These are phyloP conservation scores for Chelidonichthys spinosus DNA, from an alignment of 2,797 vertebrate genomes.

Conservation along the genomic window DNA sequence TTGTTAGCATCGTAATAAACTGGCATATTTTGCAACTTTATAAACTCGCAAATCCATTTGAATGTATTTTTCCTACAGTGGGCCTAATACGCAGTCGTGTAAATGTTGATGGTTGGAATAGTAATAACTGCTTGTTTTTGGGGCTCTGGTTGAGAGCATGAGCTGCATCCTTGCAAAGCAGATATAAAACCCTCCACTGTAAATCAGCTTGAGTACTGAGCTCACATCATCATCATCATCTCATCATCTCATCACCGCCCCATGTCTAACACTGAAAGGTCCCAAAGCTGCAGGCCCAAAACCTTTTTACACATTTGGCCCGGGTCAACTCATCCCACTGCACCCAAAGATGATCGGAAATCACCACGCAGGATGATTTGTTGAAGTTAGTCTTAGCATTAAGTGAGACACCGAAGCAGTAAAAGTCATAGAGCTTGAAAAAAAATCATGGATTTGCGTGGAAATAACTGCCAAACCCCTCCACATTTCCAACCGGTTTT, in stretches of 20 bases:
- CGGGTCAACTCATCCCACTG: background rate
- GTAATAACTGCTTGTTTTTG: background rate
- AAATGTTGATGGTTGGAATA: background rate
- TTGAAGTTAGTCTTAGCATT: conserved; percentile 18
- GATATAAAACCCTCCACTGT: conserved; percentile 19
- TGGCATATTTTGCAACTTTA: too few relatives aligned
- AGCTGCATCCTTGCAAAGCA: conserved; percentile 6
- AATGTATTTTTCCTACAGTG: too few relatives aligned
- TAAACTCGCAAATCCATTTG: too few relatives aligned
- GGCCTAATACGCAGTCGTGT: too few relatives aligned
- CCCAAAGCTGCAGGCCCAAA: conserved; percentile 13
- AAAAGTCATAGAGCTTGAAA: conserved; percentile 33
- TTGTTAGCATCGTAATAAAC: too few relatives aligned
- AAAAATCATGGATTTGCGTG: conserved; percentile 45
- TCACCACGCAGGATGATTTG: conserved; percentile 11
- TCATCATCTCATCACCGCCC: conserved; percentile 11
- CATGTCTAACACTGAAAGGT: conserved; percentile 13
- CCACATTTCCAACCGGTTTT: conserved; percentile 57
- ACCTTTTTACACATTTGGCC: conserved; percentile 10
- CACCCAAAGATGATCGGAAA: conserved; percentile 31
- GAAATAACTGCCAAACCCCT: conserved; percentile 45
- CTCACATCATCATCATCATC: conserved; percentile 8
- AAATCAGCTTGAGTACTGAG: background rate
- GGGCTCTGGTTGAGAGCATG: background rate
- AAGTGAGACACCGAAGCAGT: conserved; percentile 35